These are phyloP conservation scores for Centroberyx gerrardi DNA, from an alignment of 2,797 vertebrate genomes.

Conservation along the genomic window DNA sequence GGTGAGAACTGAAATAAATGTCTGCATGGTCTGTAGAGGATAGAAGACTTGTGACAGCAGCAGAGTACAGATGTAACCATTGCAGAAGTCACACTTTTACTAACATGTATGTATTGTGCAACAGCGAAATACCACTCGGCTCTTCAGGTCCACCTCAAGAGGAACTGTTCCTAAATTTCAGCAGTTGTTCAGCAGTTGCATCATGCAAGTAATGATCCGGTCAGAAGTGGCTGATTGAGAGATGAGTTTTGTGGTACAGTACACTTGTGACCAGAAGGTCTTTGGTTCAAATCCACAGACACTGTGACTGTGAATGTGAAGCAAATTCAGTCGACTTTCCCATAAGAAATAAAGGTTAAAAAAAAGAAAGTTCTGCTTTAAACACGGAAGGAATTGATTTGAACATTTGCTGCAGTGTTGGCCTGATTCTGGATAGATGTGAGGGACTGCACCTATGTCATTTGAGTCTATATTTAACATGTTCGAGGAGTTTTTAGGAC, in stretches of 20 bases:
- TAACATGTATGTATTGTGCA: constrained; percentile 32
- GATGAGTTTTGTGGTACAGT: background rate
- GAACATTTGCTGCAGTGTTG: background rate
- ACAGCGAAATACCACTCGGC: constrained; percentile 1
- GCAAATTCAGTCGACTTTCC: too few species aligned
- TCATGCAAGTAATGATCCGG: constrained; percentile 18
- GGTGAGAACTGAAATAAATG: too few species aligned
- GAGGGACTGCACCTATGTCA: background rate
- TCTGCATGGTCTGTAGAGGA: too few species aligned
- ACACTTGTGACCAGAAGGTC: background rate
- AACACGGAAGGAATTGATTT: too few species aligned
- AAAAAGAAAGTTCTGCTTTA: background rate
- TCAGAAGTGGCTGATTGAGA: constrained; percentile 14
- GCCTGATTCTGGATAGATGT: too few species aligned
- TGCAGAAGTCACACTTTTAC: constrained; percentile 18
- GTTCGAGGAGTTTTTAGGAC: constrained; percentile 23
- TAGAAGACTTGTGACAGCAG: background rate
- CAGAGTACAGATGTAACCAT: background rate
- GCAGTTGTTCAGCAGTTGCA: constrained; percentile 12
- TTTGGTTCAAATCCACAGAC: too few species aligned
- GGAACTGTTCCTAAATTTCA: background rate
- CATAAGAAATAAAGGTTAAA: too few species aligned
- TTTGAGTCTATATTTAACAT: constrained; percentile 8
- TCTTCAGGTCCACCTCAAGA: constrained; percentile 27
- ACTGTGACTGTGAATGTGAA: too few species aligned